Evolutionary conservation across 2,888 invertebrate genomes (phyloP).

Genomic region (Drosophila neoperkinsi): DNA sequence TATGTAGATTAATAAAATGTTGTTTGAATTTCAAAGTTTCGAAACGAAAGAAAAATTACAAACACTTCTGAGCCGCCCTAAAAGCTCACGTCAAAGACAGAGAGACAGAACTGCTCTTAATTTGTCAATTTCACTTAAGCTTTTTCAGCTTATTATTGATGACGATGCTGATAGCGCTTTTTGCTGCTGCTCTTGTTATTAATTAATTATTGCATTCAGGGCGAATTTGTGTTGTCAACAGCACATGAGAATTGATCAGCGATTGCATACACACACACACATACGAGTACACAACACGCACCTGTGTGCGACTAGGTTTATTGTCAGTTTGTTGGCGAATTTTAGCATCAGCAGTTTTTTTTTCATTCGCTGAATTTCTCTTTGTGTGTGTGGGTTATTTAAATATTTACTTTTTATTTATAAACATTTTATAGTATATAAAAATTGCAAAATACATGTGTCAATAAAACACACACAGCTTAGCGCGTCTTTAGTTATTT

Average conservation of each 20-base stretch:
- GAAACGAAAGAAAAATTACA: conserved; percentile 10
- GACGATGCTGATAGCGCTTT: conserved; percentile 52
- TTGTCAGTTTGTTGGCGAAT: conserved; percentile 53
- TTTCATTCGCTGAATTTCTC: conserved; percentile 20
- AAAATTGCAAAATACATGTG: conserved; percentile 64
- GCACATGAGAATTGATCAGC: conserved; percentile 69
- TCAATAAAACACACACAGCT: conserved; percentile 58
- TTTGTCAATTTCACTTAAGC: conserved; percentile 25
- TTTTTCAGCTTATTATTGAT: conserved; percentile 36
- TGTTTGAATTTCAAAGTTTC: conserved; percentile 15
- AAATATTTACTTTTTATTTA: conserved; percentile 77
- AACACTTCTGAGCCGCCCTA: conserved; percentile 21
- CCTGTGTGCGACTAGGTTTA: conserved; percentile 27
- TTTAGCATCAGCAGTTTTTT: conserved; percentile 20
- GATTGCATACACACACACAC: conserved; percentile 25
- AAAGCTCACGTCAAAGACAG: neutral
- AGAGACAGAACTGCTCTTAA: neutral
- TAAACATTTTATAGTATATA: conserved; percentile 71
- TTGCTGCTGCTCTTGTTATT: conserved; percentile 36
- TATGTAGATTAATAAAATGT: neutral
- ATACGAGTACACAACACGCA: conserved; percentile 6
- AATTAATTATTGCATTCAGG: conserved; percentile 32
- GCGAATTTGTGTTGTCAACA: conserved; percentile 11
- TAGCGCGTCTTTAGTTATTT: conserved; percentile 31
- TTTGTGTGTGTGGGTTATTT: conserved; percentile 37